Percentiles rank a stretch among this genome's conserved stretches.
These are phyloP conservation scores for Oceanites oceanicus DNA, from an alignment of 2,113 vertebrate species.

Conservation along the genomic window DNA sequence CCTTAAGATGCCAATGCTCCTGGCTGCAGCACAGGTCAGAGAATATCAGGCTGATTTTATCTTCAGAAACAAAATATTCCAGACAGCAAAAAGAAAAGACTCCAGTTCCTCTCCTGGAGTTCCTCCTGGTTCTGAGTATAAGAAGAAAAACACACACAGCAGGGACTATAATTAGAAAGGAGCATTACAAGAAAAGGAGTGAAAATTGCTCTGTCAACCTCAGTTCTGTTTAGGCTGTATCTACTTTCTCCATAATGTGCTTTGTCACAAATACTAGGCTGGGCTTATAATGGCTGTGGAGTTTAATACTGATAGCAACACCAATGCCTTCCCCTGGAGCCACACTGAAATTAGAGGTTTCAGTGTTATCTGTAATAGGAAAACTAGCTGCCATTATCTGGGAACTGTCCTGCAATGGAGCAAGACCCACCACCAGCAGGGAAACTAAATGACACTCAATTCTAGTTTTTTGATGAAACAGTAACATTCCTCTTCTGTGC, in stretches of 20 bases:
- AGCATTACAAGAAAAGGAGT: not conserved
- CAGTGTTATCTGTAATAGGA: not conserved
- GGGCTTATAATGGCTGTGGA: not conserved
- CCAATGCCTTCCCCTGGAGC: not conserved
- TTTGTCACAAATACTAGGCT: slow-evolving; percentile 6
- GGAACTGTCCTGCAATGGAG: not conserved
- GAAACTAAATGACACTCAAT: not conserved
- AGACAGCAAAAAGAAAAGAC: not conserved
- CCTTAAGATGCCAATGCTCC: not conserved
- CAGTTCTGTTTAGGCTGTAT: not conserved
- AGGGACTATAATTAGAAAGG: slow-evolving; percentile 2
- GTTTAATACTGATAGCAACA: not conserved
- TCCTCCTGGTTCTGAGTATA: not conserved
- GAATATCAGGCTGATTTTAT: not conserved
- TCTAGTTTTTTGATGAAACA: not conserved
- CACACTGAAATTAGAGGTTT: not conserved
- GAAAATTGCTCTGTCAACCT: slow-evolving; percentile 19
- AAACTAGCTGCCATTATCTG: not conserved
- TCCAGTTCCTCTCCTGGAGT: not conserved
- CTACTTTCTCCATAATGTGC: not conserved
- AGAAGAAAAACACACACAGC: not conserved
- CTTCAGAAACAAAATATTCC: not conserved
- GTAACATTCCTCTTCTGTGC: not conserved
- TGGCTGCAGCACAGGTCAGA: not conserved
- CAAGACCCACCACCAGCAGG: not conserved